Percentiles rank a stretch among this genome's conserved stretches.
phyloP scores from a whole-genome alignment of 2,797 vertebrate species.

The Petrocephalus schoutedeni region DNA sequence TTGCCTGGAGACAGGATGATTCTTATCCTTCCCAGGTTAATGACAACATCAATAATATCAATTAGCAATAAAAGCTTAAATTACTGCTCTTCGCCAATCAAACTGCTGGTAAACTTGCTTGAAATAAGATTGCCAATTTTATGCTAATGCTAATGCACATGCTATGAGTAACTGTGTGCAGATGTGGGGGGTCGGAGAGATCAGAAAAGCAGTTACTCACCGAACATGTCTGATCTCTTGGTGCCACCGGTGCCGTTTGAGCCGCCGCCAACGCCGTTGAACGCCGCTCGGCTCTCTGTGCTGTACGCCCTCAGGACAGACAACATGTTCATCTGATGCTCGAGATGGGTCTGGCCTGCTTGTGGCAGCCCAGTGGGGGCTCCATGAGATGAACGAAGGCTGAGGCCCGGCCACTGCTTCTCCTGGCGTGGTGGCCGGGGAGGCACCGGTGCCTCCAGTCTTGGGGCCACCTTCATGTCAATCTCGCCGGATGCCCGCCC shows the following conservation, averaged over 20 bases:
- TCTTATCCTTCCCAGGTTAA: constrained; percentile 18
- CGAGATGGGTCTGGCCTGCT: constrained; percentile 64
- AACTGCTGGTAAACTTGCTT: constrained; percentile 20
- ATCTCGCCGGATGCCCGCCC: constrained; percentile 43
- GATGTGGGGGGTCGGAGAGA: not conserved
- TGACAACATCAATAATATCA: not conserved
- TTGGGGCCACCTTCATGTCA: constrained; percentile 57
- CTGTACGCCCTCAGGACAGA: constrained; percentile 86
- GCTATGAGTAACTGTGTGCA: constrained; percentile 3
- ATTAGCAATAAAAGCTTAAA: constrained; percentile 19
- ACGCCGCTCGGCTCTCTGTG: constrained; percentile 68
- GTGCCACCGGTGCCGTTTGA: constrained; percentile 68
- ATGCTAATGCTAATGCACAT: not conserved
- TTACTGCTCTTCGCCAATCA: constrained; percentile 20
- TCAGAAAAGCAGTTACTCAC: constrained; percentile 64
- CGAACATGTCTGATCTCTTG: constrained; percentile 81
- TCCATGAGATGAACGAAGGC: constrained; percentile 65
- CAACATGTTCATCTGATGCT: constrained; percentile 80
- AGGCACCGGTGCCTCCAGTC: constrained; percentile 53
- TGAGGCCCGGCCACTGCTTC: constrained; percentile 70
- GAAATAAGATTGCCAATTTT: constrained; percentile 17
- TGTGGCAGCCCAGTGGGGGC: constrained; percentile 57
- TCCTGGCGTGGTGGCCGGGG: constrained; percentile 58
- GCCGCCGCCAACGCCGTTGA: constrained; percentile 67
- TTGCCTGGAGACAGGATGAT: constrained; percentile 3